Evolutionary conservation across 2,113 vertebrate species (phyloP).

Genomic region (Elephantulus edwardii): DNA sequence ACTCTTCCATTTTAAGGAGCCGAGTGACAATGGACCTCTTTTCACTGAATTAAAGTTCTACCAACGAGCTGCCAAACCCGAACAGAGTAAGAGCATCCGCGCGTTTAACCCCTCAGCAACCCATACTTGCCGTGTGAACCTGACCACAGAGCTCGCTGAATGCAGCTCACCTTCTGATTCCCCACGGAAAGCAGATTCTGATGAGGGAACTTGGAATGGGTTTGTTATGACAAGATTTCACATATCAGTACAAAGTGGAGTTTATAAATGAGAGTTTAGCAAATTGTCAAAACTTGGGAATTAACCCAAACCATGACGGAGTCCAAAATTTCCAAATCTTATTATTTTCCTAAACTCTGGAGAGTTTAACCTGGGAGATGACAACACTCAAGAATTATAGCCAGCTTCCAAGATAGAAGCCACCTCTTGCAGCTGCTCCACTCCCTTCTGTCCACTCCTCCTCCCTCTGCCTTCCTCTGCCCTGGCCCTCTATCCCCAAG

Average conservation of each 20-base stretch:
- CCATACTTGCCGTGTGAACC: too few relatives aligned
- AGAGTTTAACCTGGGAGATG: background rate
- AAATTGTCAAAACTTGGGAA: background rate
- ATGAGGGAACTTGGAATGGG: background rate
- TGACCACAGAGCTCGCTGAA: too few relatives aligned
- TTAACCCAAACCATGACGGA: background rate
- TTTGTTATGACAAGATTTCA: background rate
- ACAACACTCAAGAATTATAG: background rate
- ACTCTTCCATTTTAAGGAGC: conserved; percentile 89
- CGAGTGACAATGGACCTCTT: conserved; percentile 95
- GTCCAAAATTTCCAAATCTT: background rate
- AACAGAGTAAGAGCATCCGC: conserved; percentile 90
- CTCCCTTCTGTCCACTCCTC: too few relatives aligned
- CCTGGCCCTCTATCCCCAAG: too few relatives aligned
- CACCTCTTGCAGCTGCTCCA: background rate
- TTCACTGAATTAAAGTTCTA: conserved; percentile 98
- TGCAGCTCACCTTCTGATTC: too few relatives aligned
- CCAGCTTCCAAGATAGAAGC: fast-evolving
- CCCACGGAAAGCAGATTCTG: background rate
- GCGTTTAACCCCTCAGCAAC: too few relatives aligned
- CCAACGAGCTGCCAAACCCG: conserved; percentile 96
- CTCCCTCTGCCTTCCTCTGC: too few relatives aligned
- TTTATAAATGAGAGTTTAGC: background rate
- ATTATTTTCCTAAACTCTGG: background rate
- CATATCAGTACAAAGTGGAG: background rate